phyloP scores from a whole-genome alignment of 1,140 invertebrate species.

The Drosophila simulans region DNA sequence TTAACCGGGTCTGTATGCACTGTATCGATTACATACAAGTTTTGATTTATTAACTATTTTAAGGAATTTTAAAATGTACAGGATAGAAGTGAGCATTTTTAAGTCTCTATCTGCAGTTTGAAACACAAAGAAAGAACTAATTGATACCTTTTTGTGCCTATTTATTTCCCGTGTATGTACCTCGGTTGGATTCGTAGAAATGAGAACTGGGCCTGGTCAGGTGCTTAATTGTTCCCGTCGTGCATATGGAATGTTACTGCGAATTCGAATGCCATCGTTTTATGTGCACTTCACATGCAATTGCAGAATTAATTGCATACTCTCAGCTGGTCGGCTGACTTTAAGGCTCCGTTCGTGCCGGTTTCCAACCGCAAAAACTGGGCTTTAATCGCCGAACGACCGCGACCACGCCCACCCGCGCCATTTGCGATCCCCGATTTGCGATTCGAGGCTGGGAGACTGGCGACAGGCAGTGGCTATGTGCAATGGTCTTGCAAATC shows the following conservation, averaged over 20 bases:
- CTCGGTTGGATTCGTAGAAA: not conserved
- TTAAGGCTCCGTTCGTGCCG: slow-evolving; percentile 30
- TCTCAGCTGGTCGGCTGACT: slow-evolving; percentile 12
- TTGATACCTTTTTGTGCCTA: not conserved
- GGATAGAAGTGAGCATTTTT: not conserved
- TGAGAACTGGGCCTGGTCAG: slow-evolving; percentile 4
- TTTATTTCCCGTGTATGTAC: not conserved
- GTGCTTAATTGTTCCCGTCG: slow-evolving; percentile 26
- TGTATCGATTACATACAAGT: not conserved
- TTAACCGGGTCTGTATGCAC: slow-evolving; percentile 2
- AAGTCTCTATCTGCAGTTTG: too few relatives aligned
- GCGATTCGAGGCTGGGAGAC: not conserved
- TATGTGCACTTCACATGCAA: slow-evolving; percentile 61
- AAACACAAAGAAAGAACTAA: too few relatives aligned
- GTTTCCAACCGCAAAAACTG: slow-evolving; percentile 13
- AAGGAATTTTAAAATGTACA: not conserved
- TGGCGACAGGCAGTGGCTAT: slow-evolving; percentile 35
- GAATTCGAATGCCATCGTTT: slow-evolving; percentile 33
- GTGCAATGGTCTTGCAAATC: slow-evolving; percentile 83
- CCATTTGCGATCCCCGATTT: not conserved
- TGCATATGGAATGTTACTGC: slow-evolving; percentile 25
- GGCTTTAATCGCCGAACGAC: slow-evolving; percentile 15
- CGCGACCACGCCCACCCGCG: slow-evolving; percentile 3
- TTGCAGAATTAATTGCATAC: slow-evolving; percentile 55
- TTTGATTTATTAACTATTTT: not conserved